Base-by-base conservation (phyloP, 2,113 vertebrate species). In the Neodon shergylaensis region DNA sequence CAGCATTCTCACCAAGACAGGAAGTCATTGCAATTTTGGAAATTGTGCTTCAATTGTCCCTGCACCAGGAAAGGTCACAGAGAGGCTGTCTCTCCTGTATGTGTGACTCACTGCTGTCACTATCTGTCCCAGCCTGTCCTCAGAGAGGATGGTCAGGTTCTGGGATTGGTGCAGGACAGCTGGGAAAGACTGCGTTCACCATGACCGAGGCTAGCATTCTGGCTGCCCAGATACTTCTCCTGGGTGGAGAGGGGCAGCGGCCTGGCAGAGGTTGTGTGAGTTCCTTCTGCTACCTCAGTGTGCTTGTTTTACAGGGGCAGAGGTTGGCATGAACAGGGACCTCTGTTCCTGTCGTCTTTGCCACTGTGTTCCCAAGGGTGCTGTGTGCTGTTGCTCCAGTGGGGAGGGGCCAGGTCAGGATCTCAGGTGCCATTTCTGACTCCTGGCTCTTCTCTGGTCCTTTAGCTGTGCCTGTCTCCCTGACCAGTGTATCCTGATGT, bases 1-100 rank as follows among this genome's bases (percentile, higher is more conserved):
- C 0, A 0, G 61, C 0, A 0, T 72, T 58, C 74, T 13, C 0
- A 0, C 70, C 66, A 72, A 79, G 77, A 85, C 91, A 1, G 4
- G n/a, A 54, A 22, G 44, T 36, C 7, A 65, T 2, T 6, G 2
- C 21, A 1, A 13, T 22, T 47, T 31, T 58, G 58, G 31, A 74
- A 54, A 26, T 72, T 14, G 72, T 0, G 0, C 63, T 39, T 26
- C 33, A 0, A 0, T 19, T 12, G 1, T 76, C 78, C 72, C 65
- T 0, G 5, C 77, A 52, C 54, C 0, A 5, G 66, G 49, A 12
- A 52, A 89, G 95, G 79, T 61, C 79, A 73, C 1, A 0, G 9
- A 13, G 66, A 49, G 74, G 49, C 58, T 36, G 66, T 72, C 33
- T 88, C 21, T 42, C 17, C 0, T 0, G 31, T 1, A 0, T 22